Conservation (phyloP, 2,888 invertebrate genomes). For the Furcula furcula region DNA sequence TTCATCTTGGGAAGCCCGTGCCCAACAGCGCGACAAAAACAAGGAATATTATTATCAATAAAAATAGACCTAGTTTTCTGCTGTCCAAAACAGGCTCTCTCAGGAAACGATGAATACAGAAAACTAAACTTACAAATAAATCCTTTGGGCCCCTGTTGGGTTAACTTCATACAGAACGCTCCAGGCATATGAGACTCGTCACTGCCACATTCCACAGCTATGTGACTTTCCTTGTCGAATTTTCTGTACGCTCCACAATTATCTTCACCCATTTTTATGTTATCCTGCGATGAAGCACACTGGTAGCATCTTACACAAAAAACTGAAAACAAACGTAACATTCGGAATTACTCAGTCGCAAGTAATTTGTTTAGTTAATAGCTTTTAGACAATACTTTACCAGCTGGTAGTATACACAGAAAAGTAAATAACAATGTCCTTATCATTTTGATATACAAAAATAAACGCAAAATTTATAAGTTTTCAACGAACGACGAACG, state of each 20-base stretch:
- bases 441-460: conserved; percentile 18
- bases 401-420: conserved; percentile 17
- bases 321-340: conserved; percentile 70
- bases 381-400: conserved; percentile 11
- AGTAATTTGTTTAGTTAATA: not conserved
- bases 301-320: conserved; percentile 94
- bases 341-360: not conserved
- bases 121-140: conserved; percentile 95
- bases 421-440: conserved; percentile 13
- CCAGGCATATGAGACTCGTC: conserved; percentile 97
- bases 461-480: conserved; percentile 3
- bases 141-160: conserved; percentile 96
- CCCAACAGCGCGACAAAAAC: too few relatives aligned
- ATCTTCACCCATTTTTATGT: conserved; percentile 84
- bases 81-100: too few relatives aligned
- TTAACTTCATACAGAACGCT: conserved; percentile 97
- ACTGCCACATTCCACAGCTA: conserved; percentile 95
- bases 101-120: too few relatives aligned
- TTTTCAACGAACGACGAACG: conserved; percentile 9
- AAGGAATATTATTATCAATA: too few relatives aligned
- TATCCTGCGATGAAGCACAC: conserved; percentile 93
- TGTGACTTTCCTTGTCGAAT: conserved; percentile 92
- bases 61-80: too few relatives aligned
- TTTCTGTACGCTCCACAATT: conserved; percentile 94
- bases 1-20: too few relatives aligned